phyloP scores from a whole-genome alignment of 2,797 vertebrate species.

The Eleutherodactylus coqui region DNA sequence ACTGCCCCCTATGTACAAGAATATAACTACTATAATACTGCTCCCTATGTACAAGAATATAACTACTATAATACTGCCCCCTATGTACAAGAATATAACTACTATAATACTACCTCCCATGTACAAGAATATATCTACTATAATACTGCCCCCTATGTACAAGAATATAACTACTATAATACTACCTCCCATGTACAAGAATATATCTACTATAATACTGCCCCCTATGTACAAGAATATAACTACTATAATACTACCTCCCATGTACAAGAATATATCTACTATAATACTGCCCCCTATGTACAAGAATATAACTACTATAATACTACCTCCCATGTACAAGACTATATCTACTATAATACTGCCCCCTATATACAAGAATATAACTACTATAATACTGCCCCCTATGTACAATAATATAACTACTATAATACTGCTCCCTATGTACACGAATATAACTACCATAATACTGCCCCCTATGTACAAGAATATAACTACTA shows the following conservation, averaged over 20 bases:
- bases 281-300: neutral
- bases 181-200: neutral
- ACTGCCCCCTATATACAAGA: neutral
- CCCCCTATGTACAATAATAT: neutral
- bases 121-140: neutral
- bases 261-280: neutral
- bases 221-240: neutral
- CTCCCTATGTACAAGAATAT: no score
- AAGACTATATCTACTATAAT: constrained; percentile 10
- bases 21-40: no score
- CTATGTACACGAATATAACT: neutral
- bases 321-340: neutral
- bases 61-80: no score
- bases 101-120: neutral
- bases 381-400: neutral
- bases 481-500: neutral
- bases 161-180: constrained; percentile 8
- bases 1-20: no score
- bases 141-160: neutral
- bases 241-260: neutral
- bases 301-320: constrained; percentile 8
- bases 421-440: neutral
- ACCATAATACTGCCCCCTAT: neutral
- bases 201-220: constrained; percentile 16
- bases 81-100: no score